phyloP scores from a whole-genome alignment of 2,888 invertebrate genomes.

The Matsumyia berberina region DNA sequence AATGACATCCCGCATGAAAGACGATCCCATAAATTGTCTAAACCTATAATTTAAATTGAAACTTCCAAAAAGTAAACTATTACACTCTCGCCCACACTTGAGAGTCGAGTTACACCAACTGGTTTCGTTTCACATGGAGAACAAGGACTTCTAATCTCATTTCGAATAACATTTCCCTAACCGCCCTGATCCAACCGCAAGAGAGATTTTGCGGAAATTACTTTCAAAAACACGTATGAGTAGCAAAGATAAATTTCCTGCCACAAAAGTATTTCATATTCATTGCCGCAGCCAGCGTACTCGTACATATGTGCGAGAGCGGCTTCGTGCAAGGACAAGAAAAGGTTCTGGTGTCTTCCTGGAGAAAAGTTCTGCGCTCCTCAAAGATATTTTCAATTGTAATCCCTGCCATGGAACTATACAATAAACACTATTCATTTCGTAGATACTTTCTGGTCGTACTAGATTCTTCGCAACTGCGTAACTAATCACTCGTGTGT shows the following conservation, averaged over 20 bases:
- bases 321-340: constrained; percentile 53
- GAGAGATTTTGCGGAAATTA: constrained; percentile 76
- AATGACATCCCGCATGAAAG: constrained; percentile 55
- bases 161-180: constrained; percentile 68
- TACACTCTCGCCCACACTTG: constrained; percentile 44
- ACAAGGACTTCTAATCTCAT: constrained; percentile 75
- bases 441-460: constrained; percentile 46
- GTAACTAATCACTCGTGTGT: constrained; percentile 76
- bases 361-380: constrained; percentile 62
- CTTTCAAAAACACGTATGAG: constrained; percentile 77
- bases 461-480: constrained; percentile 57
- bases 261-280: constrained; percentile 76
- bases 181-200: constrained; percentile 53
- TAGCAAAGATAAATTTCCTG: constrained; percentile 76
- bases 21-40: constrained; percentile 66
- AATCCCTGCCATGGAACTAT: constrained; percentile 61
- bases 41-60: constrained; percentile 76
- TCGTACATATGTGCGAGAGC: constrained; percentile 45
- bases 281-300: constrained; percentile 48
- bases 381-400: constrained; percentile 67
- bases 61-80: constrained; percentile 72
- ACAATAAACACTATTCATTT: constrained; percentile 71
- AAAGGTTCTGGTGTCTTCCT: constrained; percentile 60
- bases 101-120: constrained; percentile 15
- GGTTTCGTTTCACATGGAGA: constrained; percentile 56